Percentiles rank a stretch among this genome's conserved stretches.
phyloP scores from a whole-genome alignment of 1,140 invertebrate species.

The Riptortus pedestris region DNA sequence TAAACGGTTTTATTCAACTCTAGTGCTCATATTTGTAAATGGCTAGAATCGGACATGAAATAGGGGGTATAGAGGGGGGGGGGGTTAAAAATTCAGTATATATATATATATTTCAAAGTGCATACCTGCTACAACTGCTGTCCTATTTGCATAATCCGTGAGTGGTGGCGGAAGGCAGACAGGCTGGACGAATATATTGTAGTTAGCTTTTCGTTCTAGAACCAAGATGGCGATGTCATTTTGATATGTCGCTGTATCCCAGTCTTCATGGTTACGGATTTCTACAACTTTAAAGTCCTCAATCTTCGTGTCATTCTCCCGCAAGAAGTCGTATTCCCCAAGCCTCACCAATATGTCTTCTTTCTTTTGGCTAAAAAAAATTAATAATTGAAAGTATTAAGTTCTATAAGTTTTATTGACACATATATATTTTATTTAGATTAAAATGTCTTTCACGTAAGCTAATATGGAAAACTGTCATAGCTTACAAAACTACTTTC shows the following conservation, averaged over 20 bases:
- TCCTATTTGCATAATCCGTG: slow-evolving; percentile 22
- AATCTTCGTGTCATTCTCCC: slow-evolving; percentile 27
- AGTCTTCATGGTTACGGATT: slow-evolving; percentile 51
- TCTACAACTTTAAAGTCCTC: slow-evolving; percentile 29
- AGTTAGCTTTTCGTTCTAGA: slow-evolving; percentile 50
- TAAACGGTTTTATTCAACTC: no score
- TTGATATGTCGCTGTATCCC: slow-evolving; percentile 56
- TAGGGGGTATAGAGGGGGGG: no score
- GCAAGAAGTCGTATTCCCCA: slow-evolving; percentile 33
- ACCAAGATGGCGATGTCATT: slow-evolving; percentile 72
- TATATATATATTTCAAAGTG: neutral
- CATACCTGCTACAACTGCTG: slow-evolving; percentile 32
- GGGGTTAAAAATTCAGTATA: neutral
- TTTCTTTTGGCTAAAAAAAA: slow-evolving; percentile 21
- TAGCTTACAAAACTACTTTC: no score
- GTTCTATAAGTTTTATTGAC: no score
- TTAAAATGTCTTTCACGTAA: no score
- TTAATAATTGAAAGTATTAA: no score
- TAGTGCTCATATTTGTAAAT: no score
- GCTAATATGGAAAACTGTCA: no score
- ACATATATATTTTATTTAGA: no score
- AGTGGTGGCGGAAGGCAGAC: slow-evolving; percentile 56
- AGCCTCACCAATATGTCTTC: slow-evolving; percentile 29
- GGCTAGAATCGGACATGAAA: no score
- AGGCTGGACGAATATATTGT: slow-evolving; percentile 48